These are phyloP conservation scores for Graptemys geographica DNA, from an alignment of 2,797 vertebrate genomes.

Conservation along the genomic window DNA sequence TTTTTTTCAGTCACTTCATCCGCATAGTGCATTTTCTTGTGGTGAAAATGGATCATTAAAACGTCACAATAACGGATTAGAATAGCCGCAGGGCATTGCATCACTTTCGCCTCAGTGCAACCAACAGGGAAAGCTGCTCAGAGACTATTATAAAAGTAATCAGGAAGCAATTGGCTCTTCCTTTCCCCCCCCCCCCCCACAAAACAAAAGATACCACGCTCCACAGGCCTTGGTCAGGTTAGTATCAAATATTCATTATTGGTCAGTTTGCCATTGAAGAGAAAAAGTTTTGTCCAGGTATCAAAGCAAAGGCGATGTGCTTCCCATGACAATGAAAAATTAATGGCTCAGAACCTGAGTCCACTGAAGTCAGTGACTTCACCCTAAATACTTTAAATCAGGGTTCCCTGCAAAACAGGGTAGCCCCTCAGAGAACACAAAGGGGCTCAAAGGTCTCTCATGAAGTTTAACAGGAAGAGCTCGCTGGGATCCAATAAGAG, in stretches of 20 bases:
- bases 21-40: conserved; percentile 11
- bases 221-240: background rate
- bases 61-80: conserved; percentile 15
- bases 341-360: background rate
- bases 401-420: background rate
- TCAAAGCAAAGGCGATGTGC: background rate
- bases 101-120: conserved; percentile 39
- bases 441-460: background rate
- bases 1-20: conserved; percentile 43
- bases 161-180: background rate
- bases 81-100: background rate
- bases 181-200: background rate
- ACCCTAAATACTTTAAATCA: background rate
- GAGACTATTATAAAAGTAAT: background rate
- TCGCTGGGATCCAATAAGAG: conserved; percentile 6
- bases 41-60: conserved; percentile 45
- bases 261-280: background rate
- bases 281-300: background rate
- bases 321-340: background rate
- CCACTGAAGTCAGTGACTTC: background rate
- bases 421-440: background rate
- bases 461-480: conserved; percentile 12
- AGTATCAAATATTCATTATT: background rate
- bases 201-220: background rate
- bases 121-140: conserved; percentile 9